phyloP scores from a whole-genome alignment of 2,113 vertebrate genomes.

The Notiomystis cincta region DNA sequence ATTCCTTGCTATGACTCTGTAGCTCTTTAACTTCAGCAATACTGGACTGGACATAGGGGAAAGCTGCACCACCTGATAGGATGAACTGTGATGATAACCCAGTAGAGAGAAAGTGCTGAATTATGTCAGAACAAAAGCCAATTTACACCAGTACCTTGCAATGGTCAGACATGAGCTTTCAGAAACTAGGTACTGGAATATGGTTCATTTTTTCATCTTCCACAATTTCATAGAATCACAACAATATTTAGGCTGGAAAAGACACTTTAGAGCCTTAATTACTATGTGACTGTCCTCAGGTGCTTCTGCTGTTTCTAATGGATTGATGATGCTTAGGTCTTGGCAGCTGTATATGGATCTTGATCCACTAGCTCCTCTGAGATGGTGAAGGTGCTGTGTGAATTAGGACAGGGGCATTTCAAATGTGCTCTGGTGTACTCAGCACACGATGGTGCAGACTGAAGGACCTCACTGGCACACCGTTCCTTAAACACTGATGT shows the following conservation, averaged over 20 bases:
- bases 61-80: background rate
- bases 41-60: background rate
- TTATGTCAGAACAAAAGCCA: background rate
- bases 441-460: accelerated
- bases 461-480: background rate
- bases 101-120: background rate
- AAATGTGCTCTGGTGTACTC: background rate
- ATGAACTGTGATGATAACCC: background rate
- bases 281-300: background rate
- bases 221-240: background rate
- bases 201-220: background rate
- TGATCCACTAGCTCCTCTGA: background rate
- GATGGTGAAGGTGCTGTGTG: background rate
- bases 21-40: background rate
- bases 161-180: background rate
- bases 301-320: background rate
- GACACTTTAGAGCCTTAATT: background rate
- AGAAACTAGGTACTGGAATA: background rate
- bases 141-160: background rate
- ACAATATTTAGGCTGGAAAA: background rate
- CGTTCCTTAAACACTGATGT: accelerated
- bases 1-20: background rate
- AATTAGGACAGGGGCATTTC: background rate
- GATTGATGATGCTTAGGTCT: background rate
- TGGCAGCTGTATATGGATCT: background rate